Conservation (phyloP, 2,888 invertebrate species). For the Lithophane leautieri region DNA sequence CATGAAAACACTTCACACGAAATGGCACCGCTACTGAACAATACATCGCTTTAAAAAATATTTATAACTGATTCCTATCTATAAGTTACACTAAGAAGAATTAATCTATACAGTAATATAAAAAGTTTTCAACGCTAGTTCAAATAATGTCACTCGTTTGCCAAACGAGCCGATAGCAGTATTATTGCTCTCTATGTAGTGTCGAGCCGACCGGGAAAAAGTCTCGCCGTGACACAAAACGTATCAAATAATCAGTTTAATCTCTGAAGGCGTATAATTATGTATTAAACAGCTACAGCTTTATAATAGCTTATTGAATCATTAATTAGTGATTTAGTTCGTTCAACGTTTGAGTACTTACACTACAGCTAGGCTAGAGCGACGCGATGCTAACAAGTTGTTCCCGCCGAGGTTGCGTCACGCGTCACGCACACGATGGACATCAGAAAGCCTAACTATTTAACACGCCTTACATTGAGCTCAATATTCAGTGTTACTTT, state of each 20-base stretch:
- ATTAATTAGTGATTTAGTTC: constrained; percentile 80
- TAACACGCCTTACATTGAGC: constrained; percentile 73
- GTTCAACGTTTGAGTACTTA: constrained; percentile 80
- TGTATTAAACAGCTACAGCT: constrained; percentile 81
- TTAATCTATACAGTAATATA: constrained; percentile 81
- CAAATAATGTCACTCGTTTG: constrained; percentile 79
- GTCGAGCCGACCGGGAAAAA: constrained; percentile 71
- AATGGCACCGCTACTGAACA: constrained; percentile 86
- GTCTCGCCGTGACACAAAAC: constrained; percentile 66
- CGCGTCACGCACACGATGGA: constrained; percentile 68
- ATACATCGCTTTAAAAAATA: constrained; percentile 79
- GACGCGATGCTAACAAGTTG: constrained; percentile 82
- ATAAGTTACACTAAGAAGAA: constrained; percentile 81
- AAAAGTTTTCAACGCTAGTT: constrained; percentile 78
- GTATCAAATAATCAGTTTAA: constrained; percentile 74
- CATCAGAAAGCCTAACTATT: constrained; percentile 67
- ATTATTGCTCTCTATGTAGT: constrained; percentile 79
- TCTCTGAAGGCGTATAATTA: constrained; percentile 82
- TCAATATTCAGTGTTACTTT: constrained; percentile 66
- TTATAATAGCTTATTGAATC: constrained; percentile 78
- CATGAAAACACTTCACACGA: constrained; percentile 77
- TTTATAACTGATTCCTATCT: constrained; percentile 82
- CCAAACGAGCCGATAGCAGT: constrained; percentile 74
- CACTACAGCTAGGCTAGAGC: constrained; percentile 80
- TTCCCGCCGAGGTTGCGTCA: constrained; percentile 80